Percentiles rank a stretch among this genome's conserved stretches.
Evolutionary conservation across 2,888 invertebrate species (phyloP).

Genomic region (Cerastoderma edule): DNA sequence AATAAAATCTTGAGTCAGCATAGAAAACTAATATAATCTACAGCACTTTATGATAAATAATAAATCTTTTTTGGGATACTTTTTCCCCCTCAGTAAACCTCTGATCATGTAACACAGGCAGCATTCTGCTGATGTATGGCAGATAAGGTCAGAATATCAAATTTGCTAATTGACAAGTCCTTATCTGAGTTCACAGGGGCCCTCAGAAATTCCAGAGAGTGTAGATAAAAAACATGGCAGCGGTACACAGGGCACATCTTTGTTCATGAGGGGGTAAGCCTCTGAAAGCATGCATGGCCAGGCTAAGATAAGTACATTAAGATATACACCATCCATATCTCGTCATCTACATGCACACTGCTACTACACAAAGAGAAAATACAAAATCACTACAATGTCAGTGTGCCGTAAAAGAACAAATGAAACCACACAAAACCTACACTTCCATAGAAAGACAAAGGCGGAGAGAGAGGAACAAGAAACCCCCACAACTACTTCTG

Average conservation of each 20-base stretch:
- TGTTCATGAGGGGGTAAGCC: not conserved
- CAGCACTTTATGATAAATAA: too few species aligned
- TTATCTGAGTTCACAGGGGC: constrained; percentile 13
- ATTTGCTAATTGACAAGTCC: constrained; percentile 22
- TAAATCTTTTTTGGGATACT: too few species aligned
- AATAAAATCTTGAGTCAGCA: too few species aligned
- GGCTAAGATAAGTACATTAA: constrained; percentile 8
- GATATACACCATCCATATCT: not conserved
- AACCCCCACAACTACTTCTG: constrained; percentile 2
- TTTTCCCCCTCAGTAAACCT: not conserved
- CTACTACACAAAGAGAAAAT: constrained; percentile 20
- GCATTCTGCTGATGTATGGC: not conserved
- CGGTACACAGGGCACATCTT: constrained; percentile 10
- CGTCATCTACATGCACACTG: constrained; percentile 16
- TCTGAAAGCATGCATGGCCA: constrained; percentile 11
- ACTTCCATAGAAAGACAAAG: not conserved
- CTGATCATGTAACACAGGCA: not conserved
- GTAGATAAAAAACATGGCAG: not conserved
- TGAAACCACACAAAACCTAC: constrained; percentile 21
- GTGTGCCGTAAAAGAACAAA: constrained; percentile 12
- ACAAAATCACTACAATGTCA: constrained; percentile 13
- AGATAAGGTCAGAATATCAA: constrained; percentile 18
- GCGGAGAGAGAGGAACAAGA: constrained; percentile 6
- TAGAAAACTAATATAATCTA: too few species aligned
- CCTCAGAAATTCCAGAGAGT: not conserved